Conservation (phyloP, 2,113 vertebrate species). For the Arizona elegans region DNA sequence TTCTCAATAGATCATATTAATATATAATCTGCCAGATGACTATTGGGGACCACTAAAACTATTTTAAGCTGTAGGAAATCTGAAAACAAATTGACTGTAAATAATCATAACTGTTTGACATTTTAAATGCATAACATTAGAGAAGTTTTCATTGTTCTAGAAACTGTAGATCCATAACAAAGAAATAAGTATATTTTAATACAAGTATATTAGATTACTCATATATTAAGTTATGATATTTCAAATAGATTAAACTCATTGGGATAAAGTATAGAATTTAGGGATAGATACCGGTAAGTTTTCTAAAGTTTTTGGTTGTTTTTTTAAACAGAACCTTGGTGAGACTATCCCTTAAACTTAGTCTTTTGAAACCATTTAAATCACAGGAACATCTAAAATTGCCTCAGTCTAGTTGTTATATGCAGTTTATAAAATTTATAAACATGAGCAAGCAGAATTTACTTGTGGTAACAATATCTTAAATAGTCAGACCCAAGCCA, state of each 20-base stretch:
- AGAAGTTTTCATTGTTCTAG: background rate
- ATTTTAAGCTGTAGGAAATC: slow-evolving; percentile 1
- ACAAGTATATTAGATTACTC: background rate
- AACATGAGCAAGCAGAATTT: background rate
- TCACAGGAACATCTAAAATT: background rate
- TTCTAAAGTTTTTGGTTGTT: background rate
- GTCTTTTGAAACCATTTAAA: background rate
- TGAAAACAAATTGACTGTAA: background rate
- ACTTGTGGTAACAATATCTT: background rate
- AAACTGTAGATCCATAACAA: background rate
- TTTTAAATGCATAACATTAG: slow-evolving; percentile 22
- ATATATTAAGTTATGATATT: fast-evolving
- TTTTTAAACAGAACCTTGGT: background rate
- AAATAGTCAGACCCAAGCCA: background rate
- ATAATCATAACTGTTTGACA: background rate
- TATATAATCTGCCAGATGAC: slow-evolving; percentile 16
- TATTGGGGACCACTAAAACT: background rate
- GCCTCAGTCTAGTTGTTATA: background rate
- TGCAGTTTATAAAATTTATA: background rate
- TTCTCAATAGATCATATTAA: slow-evolving; percentile 9
- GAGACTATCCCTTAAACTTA: background rate
- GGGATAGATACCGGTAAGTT: background rate
- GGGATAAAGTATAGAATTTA: background rate
- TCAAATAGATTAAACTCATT: background rate
- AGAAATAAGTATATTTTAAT: background rate